A percentile compares a stretch with the other conserved stretches of the same genome.
Conservation (phyloP, 1,140 invertebrate species). For the Drosophila kikkawai region DNA sequence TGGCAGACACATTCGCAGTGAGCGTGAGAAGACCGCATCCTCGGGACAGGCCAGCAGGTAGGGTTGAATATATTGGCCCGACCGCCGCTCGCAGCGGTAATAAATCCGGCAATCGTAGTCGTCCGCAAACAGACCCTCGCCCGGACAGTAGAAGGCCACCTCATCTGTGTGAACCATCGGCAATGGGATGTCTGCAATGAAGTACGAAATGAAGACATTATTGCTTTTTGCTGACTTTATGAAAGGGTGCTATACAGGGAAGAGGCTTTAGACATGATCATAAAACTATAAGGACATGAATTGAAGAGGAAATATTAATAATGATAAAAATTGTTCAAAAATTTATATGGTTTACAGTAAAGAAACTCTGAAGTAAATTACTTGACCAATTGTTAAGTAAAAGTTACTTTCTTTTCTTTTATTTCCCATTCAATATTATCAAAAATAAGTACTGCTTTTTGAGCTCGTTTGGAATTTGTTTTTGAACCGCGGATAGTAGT, state of each 20-base stretch:
- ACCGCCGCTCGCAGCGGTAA: conserved; percentile 86
- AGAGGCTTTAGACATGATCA: background rate
- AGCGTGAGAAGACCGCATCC: conserved; percentile 83
- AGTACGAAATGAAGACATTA: conserved; percentile 6
- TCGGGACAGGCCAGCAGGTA: conserved; percentile 85
- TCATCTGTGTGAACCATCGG: conserved; percentile 26
- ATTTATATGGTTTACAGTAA: background rate
- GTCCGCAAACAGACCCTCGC: conserved; percentile 89
- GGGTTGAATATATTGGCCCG: conserved; percentile 85
- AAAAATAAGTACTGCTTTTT: conserved; percentile 7
- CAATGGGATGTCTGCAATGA: conserved; percentile 67
- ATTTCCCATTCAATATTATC: background rate
- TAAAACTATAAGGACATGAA: background rate
- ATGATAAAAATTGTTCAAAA: background rate
- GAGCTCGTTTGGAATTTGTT: conserved; percentile 11
- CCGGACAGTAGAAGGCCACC: conserved; percentile 83
- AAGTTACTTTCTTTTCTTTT: background rate
- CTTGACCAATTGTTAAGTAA: background rate
- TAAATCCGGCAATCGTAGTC: conserved; percentile 87
- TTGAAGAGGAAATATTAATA: background rate
- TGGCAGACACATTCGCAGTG: conserved; percentile 74
- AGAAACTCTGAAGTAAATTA: background rate
- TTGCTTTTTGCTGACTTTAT: conserved; percentile 9
- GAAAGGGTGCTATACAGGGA: too few species aligned
- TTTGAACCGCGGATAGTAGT: conserved; percentile 9